Evolutionary conservation across 2,113 vertebrate genomes (phyloP).

Genomic region (Strigops habroptila): DNA sequence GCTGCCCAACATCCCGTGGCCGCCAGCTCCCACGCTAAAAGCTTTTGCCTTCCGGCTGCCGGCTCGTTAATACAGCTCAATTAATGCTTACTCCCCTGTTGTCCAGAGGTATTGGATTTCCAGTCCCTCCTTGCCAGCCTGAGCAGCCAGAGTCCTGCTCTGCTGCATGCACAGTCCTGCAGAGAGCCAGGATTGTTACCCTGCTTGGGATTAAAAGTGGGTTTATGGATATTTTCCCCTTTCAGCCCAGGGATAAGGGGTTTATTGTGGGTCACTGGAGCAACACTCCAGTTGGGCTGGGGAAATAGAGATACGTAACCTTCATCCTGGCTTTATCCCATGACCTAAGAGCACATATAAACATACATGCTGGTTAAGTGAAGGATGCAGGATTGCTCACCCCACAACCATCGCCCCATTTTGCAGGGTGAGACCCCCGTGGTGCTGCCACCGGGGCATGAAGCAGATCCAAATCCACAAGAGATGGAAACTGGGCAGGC

Average conservation of each 20-base stretch:
- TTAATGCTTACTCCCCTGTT: neutral
- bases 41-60: neutral
- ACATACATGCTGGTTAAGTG: neutral
- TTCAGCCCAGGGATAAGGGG: neutral
- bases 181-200: neutral
- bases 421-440: neutral
- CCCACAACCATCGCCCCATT: neutral
- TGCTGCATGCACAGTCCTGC: accelerated
- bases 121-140: neutral
- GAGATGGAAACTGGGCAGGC: neutral
- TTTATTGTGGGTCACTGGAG: neutral
- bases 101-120: neutral
- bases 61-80: neutral
- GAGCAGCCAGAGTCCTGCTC: neutral
- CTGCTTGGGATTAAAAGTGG: neutral
- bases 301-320: neutral
- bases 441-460: neutral
- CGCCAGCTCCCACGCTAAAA: neutral
- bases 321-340: neutral
- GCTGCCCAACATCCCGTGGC: neutral
- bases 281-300: neutral
- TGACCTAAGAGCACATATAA: neutral
- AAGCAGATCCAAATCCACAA: neutral
- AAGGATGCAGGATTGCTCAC: accelerated
- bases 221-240: neutral